phyloP scores from a whole-genome alignment of 1,140 invertebrate genomes.

The Aethina tumida region DNA sequence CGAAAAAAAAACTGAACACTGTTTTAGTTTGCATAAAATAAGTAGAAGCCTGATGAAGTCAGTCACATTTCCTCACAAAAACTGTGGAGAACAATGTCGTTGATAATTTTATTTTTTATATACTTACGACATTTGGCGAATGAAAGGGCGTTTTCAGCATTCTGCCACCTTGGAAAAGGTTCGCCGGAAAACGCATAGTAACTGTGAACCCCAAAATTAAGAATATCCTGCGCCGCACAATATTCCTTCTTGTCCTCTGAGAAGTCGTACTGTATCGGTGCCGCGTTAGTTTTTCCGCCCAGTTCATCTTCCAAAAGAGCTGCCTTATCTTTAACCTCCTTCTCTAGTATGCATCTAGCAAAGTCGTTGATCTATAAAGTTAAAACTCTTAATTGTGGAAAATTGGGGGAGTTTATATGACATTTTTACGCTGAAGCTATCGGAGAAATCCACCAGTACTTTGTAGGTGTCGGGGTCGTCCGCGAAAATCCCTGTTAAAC shows the following conservation, averaged over 20 bases:
- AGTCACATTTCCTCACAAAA: too few species aligned
- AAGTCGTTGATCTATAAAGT: too few species aligned
- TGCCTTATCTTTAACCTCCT: conserved; percentile 21
- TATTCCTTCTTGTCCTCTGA: conserved; percentile 32
- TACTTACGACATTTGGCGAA: too few species aligned
- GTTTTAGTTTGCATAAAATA: too few species aligned
- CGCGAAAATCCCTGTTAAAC: conserved; percentile 30
- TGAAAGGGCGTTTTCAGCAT: too few species aligned
- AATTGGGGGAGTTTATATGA: too few species aligned
- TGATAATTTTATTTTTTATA: too few species aligned
- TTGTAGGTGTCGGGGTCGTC: conserved; percentile 26
- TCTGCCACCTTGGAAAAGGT: conserved; percentile 32
- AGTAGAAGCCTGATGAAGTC: too few species aligned
- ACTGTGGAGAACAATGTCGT: too few species aligned
- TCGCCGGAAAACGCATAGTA: conserved; percentile 36
- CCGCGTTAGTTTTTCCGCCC: conserved; percentile 18
- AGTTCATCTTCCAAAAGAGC: conserved; percentile 14
- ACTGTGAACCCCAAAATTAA: conserved; percentile 35
- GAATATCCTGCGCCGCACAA: conserved; percentile 34
- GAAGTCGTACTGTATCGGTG: conserved; percentile 28
- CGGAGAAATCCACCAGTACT: conserved; percentile 27
- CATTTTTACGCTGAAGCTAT: conserved; percentile 27
- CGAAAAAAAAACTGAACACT: too few species aligned
- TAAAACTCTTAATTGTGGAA: too few species aligned
- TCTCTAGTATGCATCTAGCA: conserved; percentile 25